phyloP scores from a whole-genome alignment of 2,888 invertebrate species.

The Orthosia incerta region DNA sequence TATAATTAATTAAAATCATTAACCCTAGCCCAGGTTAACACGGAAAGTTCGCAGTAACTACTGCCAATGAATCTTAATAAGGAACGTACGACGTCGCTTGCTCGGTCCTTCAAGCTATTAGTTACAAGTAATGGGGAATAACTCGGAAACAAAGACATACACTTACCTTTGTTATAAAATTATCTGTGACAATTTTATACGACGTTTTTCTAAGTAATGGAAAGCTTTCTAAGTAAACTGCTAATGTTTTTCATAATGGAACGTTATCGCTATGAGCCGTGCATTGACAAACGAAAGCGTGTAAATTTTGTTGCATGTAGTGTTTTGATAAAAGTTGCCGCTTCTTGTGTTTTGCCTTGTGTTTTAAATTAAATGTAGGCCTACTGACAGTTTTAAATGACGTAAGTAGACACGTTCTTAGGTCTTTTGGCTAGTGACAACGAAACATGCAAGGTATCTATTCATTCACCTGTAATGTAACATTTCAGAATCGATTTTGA shows the following conservation, averaged over 20 bases:
- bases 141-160: slow-evolving; percentile 62
- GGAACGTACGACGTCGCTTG: slow-evolving; percentile 45
- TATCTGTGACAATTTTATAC: slow-evolving; percentile 59
- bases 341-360: slow-evolving; percentile 20
- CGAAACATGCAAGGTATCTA: slow-evolving; percentile 10
- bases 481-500: no score
- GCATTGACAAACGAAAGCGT: slow-evolving; percentile 57
- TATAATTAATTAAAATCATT: slow-evolving; percentile 67
- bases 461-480: no score
- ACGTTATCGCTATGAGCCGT: slow-evolving; percentile 41
- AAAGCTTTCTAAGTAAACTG: slow-evolving; percentile 29
- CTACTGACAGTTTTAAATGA: slow-evolving; percentile 32
- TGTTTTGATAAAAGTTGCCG: slow-evolving; percentile 40
- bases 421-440: neutral
- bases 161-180: slow-evolving; percentile 58
- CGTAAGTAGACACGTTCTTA: slow-evolving; percentile 15
- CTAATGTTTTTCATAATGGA: slow-evolving; percentile 45
- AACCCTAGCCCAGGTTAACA: slow-evolving; percentile 64
- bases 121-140: slow-evolving; percentile 64
- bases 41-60: slow-evolving; percentile 64
- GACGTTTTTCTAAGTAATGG: slow-evolving; percentile 55
- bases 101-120: slow-evolving; percentile 57
- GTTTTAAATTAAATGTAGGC: slow-evolving; percentile 45
- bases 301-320: slow-evolving; percentile 59
- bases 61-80: slow-evolving; percentile 68